Conservation (phyloP, 2,888 invertebrate genomes). For the Aspidiotus destructor region DNA sequence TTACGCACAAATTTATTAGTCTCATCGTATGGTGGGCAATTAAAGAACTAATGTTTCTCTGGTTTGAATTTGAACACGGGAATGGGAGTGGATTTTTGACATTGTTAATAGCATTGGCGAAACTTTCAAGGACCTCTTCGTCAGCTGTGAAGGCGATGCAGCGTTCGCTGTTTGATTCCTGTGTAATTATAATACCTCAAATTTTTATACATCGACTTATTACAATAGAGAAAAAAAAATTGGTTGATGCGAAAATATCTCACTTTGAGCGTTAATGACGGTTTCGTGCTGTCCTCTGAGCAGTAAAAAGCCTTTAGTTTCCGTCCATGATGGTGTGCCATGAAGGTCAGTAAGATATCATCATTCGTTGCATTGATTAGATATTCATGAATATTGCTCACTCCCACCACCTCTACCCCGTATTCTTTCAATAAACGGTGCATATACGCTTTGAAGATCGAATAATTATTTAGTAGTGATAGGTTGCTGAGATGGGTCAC, state of each 20-base stretch:
- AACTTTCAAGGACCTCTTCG: conserved; percentile 4
- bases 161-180: conserved; percentile 4
- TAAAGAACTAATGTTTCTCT: background rate
- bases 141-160: conserved; percentile 2
- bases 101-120: conserved; percentile 4
- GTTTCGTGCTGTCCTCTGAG: background rate
- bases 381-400: conserved; percentile 2
- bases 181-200: background rate
- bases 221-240: background rate
- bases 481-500: background rate
- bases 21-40: conserved; percentile 1
- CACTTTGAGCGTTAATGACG: background rate
- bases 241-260: conserved; percentile 2
- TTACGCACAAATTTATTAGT: conserved; percentile 4
- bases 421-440: conserved; percentile 4
- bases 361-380: conserved; percentile 2
- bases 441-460: conserved; percentile 2
- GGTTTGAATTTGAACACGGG: background rate
- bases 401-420: conserved; percentile 4
- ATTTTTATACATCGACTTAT: background rate
- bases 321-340: conserved; percentile 2
- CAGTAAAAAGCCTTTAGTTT: background rate
- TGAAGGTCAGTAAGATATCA: background rate
- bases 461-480: conserved; percentile 2
- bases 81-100: background rate